phyloP scores from a whole-genome alignment of 2,888 invertebrate genomes.

The Rhodophaea formosa region DNA sequence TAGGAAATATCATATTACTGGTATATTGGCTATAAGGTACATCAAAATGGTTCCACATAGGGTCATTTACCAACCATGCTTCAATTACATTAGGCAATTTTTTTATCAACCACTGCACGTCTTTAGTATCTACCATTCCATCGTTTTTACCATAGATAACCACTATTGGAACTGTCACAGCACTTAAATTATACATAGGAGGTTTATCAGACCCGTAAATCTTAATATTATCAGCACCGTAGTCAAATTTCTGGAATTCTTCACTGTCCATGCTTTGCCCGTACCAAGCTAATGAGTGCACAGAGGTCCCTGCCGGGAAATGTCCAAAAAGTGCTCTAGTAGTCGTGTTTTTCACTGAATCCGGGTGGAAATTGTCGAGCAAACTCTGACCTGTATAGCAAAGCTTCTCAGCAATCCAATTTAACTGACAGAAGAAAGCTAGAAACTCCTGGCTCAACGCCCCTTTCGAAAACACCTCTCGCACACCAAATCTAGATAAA shows the following conservation, averaged over 20 bases:
- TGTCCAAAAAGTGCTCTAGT: slow-evolving; percentile 46
- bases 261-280: slow-evolving; percentile 48
- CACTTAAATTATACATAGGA: slow-evolving; percentile 51
- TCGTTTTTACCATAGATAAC: slow-evolving; percentile 62
- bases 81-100: slow-evolving; percentile 80
- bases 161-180: slow-evolving; percentile 49
- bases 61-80: slow-evolving; percentile 77
- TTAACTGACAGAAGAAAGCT: slow-evolving; percentile 51
- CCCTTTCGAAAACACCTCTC: slow-evolving; percentile 53
- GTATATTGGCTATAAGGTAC: slow-evolving; percentile 45
- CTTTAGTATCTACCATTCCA: slow-evolving; percentile 82
- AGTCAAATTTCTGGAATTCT: slow-evolving; percentile 61
- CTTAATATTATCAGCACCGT: slow-evolving; percentile 49
- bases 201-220: slow-evolving; percentile 49
- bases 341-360: slow-evolving; percentile 51
- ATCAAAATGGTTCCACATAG: slow-evolving; percentile 54
- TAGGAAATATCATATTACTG: slow-evolving; percentile 40
- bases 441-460: slow-evolving; percentile 46
- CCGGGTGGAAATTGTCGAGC: slow-evolving; percentile 49
- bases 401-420: slow-evolving; percentile 35
- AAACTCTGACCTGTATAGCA: slow-evolving; percentile 39
- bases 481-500: slow-evolving; percentile 36
- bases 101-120: slow-evolving; percentile 75
- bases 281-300: slow-evolving; percentile 54
- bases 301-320: slow-evolving; percentile 57